phyloP scores from a whole-genome alignment of 1,140 invertebrate species.

The Sitophilus oryzae region DNA sequence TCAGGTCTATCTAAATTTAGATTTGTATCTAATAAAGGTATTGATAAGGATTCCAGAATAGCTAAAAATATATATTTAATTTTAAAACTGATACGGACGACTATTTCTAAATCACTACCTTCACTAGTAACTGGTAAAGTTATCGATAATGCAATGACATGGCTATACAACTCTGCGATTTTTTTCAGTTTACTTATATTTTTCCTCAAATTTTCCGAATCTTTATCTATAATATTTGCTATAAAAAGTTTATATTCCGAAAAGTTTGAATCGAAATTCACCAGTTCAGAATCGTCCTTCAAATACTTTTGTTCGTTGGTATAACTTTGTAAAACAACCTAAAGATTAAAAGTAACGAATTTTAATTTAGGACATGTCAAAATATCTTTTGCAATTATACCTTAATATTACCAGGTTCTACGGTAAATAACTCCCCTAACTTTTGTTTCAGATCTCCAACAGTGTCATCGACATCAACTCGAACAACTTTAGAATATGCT shows the following conservation, averaged over 20 bases:
- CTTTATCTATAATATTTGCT: slow-evolving; percentile 34
- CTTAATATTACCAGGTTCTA: slow-evolving; percentile 48
- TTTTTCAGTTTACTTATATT: slow-evolving; percentile 43
- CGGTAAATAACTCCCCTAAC: slow-evolving; percentile 47
- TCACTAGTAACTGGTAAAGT: slow-evolving; percentile 54
- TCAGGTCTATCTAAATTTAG: slow-evolving; percentile 35
- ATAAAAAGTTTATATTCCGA: slow-evolving; percentile 50
- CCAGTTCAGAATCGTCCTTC: slow-evolving; percentile 40
- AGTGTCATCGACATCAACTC: slow-evolving; percentile 54
- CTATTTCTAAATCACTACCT: slow-evolving; percentile 42
- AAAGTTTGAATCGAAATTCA: slow-evolving; percentile 34
- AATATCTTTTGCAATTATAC: slow-evolving; percentile 27
- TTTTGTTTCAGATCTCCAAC: slow-evolving; percentile 57
- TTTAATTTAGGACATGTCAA: not conserved
- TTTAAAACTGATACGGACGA: not conserved
- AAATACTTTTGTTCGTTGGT: slow-evolving; percentile 48
- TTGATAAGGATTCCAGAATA: slow-evolving; percentile 50
- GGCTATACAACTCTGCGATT: slow-evolving; percentile 51
- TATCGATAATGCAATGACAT: slow-evolving; percentile 57
- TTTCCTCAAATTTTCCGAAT: slow-evolving; percentile 34
- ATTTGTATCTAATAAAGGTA: slow-evolving; percentile 47
- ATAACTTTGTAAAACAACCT: slow-evolving; percentile 47
- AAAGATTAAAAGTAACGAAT: slow-evolving; percentile 1
- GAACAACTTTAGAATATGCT: slow-evolving; percentile 55
- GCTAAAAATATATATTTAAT: slow-evolving; percentile 37